A percentile compares a stretch with the other conserved stretches of the same genome.
Evolutionary conservation across 2,797 vertebrate genomes (phyloP).

Genomic region (Pantherophis alleghaniensis): DNA sequence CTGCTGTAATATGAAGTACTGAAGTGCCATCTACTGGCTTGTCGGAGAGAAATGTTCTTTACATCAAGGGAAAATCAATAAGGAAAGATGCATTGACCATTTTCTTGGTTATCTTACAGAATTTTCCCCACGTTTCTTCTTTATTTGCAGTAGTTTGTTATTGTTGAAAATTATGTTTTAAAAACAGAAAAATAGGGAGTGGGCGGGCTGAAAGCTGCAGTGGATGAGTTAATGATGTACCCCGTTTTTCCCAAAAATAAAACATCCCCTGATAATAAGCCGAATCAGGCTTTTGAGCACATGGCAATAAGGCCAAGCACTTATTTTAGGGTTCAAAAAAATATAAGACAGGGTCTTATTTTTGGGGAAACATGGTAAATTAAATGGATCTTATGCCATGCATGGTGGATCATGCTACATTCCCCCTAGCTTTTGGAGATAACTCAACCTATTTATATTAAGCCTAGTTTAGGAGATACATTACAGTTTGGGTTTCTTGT

Average conservation of each 20-base stretch:
- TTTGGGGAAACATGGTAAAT: not conserved
- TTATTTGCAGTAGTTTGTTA: not conserved
- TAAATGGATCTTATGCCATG: not conserved
- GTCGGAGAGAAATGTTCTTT: not conserved
- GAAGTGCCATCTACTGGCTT: constrained; percentile 58
- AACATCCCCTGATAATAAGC: no score
- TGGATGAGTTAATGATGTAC: not conserved
- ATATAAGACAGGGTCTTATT: no score
- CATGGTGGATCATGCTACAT: not conserved
- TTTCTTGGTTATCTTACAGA: not conserved
- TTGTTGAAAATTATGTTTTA: not conserved
- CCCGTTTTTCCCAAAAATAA: no score
- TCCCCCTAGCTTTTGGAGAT: not conserved
- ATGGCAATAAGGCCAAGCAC: no score
- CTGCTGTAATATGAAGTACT: not conserved
- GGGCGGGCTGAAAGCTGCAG: not conserved
- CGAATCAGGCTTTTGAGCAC: no score
- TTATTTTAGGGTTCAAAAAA: no score
- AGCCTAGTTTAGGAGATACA: not conserved
- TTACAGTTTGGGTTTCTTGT: not conserved
- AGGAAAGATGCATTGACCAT: not conserved
- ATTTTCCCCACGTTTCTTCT: not conserved
- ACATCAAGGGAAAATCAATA: not conserved
- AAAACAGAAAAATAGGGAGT: not conserved
- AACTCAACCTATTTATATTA: not conserved